Base-by-base conservation (phyloP, 2,797 vertebrate species). In the Iguana delicatissima region DNA sequence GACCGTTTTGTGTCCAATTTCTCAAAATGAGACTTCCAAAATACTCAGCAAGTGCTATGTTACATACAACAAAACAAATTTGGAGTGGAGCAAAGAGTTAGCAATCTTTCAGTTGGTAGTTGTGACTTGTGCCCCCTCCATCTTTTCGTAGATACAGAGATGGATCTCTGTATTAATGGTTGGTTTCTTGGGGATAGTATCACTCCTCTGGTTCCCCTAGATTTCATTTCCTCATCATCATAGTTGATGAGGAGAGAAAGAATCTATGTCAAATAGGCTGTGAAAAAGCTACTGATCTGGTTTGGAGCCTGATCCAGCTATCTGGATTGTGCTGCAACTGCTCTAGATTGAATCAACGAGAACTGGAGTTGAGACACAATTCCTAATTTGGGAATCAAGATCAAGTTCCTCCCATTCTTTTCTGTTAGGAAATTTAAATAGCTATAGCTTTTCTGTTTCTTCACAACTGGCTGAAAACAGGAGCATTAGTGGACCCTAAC, bases 1-100 rank as follows among this genome's bases (percentile, higher is more conserved):
- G 73, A 87, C 57, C 0, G 14, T 20, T 83, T 86, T 91, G 38
- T 84, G 80, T 84, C 59, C 74, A 89, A 73, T 67, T 57, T 4
- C 73, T 72, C 64, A 80, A 87, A 55, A 85, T 38, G 59, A 89
- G 62, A 29, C n/a, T 57, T 80, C 64, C 26, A 57, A 85, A 89
- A 80, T 22, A 79, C 42, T 46, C 59, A 79, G 46, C 24, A 42
- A 85, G 50, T 55, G 46, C 46, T 80, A 42, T 85, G 35, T n/a
- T 57, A 79, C 35, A 69, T 67, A 26, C 14, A 32, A 42, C 62
- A n/a, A 55, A 55, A 14, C 46, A 80, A 42, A 85, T 57, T 69
- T 20, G 62, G 55, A 59, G 26, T 74, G 46, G 35, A 73, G 22
- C 4, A 64, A 76, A 50, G 67, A 64, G 64, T 76, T 35, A 32